A percentile compares a stretch with the other conserved stretches of the same genome.
Conservation (phyloP, 2,888 invertebrate species). For the Stenolophus ochropezus region DNA sequence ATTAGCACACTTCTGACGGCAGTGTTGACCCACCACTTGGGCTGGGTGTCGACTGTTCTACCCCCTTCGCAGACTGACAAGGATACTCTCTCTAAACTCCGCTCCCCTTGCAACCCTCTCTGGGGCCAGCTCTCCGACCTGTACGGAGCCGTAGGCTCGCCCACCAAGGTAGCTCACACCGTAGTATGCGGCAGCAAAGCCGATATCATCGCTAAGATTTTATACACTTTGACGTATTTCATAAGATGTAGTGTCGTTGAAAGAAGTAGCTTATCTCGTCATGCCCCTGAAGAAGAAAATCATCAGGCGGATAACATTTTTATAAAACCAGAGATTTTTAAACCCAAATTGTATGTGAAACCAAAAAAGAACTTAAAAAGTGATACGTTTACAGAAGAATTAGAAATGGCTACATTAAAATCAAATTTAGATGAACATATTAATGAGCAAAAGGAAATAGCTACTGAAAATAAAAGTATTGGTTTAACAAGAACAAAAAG, state of each 20-base stretch:
- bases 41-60: constrained; percentile 89
- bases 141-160: constrained; percentile 89
- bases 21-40: constrained; percentile 91
- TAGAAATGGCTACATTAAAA: constrained; percentile 52
- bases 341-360: constrained; percentile 55
- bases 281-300: constrained; percentile 67
- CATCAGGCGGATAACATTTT: constrained; percentile 69
- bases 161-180: constrained; percentile 85
- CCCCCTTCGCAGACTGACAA: constrained; percentile 70
- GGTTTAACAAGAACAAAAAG: constrained; percentile 61
- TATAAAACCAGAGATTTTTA: constrained; percentile 65
- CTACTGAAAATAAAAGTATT: constrained; percentile 42
- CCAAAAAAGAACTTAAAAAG: constrained; percentile 27
- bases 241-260: constrained; percentile 85
- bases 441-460: constrained; percentile 15
- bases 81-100: constrained; percentile 77
- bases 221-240: constrained; percentile 90
- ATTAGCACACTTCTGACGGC: constrained; percentile 92
- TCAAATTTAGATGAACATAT: constrained; percentile 7
- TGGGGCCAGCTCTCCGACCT: constrained; percentile 93
- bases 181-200: constrained; percentile 84
- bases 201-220: constrained; percentile 82
- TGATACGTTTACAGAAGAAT: constrained; percentile 50
- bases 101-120: constrained; percentile 87
- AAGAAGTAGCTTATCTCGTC: constrained; percentile 69